Base-by-base conservation (phyloP, 2,888 invertebrate species). In the Tinea semifulvella region DNA sequence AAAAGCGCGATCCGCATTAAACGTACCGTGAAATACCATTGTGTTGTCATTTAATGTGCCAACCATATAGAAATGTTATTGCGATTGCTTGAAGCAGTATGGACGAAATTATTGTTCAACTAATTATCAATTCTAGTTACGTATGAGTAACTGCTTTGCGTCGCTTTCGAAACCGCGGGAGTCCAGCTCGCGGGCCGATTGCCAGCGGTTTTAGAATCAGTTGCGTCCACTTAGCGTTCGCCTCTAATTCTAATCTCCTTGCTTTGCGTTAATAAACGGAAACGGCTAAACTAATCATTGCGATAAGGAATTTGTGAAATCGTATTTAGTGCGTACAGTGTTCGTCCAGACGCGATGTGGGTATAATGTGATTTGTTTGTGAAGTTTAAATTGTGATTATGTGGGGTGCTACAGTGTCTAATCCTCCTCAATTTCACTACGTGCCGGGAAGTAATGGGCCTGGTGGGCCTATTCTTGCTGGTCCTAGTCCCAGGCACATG, bases 401-500 rank as follows among this genome's bases (percentile, higher is more conserved):
- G 80, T 81, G 79, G 80, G 77, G 77, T 51, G 72, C 76, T 35
- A 73, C 80, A 47, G 79, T 81, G 50, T 74, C 77, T 6, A 77
- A 65, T 58, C 74, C 79, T 44, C 71, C 75, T 48, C 79, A 76
- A 54, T 20, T 13, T 53, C 74, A 77, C 53, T 77, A 79, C 55
- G 68, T 70, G 38, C 76, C 72, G 52, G 73, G 73, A 40, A 56
- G 71, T n/a, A 55, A 62, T 7, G 63, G 63, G 25, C 61, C 67
- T 13, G 35, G 8, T n/a, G 28, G 39, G 13, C 18, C 13, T 49
- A 75, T 76, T 19, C 76, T 50, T 8, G 47, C 43, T n/a, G 49
- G 49, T 3, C 54, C 61, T 62, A 63, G 57, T 46, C 55, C 61
- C 31, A 67, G 68, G 48, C 72, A 75, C 52, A 56, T 81, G 49